phyloP scores from a whole-genome alignment of 2,888 invertebrate genomes.

The Rosalia funebris region DNA sequence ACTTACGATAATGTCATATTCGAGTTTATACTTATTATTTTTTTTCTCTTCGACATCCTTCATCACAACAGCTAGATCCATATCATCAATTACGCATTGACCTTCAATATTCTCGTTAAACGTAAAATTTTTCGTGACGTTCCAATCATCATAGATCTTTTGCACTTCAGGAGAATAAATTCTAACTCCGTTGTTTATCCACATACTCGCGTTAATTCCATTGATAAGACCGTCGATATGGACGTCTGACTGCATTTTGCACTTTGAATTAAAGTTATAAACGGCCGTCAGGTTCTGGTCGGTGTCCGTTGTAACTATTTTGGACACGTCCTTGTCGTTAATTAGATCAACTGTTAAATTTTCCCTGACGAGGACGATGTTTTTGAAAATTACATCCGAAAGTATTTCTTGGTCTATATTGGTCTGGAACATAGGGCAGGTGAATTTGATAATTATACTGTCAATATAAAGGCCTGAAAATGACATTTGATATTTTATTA shows the following conservation, averaged over 20 bases:
- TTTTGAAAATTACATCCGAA: constrained; percentile 61
- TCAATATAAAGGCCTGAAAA: too few species aligned
- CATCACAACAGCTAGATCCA: constrained; percentile 54
- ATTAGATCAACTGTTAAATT: constrained; percentile 45
- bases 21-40: constrained; percentile 46
- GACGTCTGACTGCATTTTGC: constrained; percentile 48
- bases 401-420: constrained; percentile 60
- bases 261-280: constrained; percentile 56
- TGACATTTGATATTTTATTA: too few species aligned
- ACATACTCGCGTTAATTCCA: constrained; percentile 63
- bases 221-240: constrained; percentile 51
- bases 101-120: constrained; percentile 57
- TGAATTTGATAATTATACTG: too few species aligned
- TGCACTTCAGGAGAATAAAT: constrained; percentile 56
- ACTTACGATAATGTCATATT: constrained; percentile 53
- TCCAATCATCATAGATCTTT: constrained; percentile 66
- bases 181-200: constrained; percentile 62
- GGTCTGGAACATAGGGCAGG: too few species aligned
- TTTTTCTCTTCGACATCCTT: constrained; percentile 51
- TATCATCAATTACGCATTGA: constrained; percentile 51
- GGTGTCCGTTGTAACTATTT: constrained; percentile 61
- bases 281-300: constrained; percentile 56
- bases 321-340: constrained; percentile 59
- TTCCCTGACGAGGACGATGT: constrained; percentile 56
- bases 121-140: constrained; percentile 57